Evolutionary conservation across 2,888 invertebrate species (phyloP), one percentile per base, ranked within the genome.

Genomic region (Calephelis perditalis): DNA sequence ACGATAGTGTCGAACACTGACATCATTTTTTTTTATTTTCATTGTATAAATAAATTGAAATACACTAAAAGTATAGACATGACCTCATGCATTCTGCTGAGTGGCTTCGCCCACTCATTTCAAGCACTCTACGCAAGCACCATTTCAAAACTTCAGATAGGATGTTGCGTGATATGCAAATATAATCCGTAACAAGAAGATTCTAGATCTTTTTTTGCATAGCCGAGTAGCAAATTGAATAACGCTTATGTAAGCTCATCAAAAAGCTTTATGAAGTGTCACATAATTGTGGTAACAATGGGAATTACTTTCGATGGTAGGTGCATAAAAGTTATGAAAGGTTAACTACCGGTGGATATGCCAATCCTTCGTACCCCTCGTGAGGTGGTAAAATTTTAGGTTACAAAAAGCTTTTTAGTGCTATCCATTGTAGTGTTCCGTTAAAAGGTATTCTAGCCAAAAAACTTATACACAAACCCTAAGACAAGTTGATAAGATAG

Each of bases 211-310:
- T 35, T 7, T 11, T 35, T 52, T 5, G 35, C 7, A 3, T 26
- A 36, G 7, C 52, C 10, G 9, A 10, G 11, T 7, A 36, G 47
- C 55, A 58, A 12, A 59, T 66, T 62, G 60, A 65, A 64, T 68
- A 67, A 68, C 64, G 56, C 67, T 70, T 72, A 72, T 66, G 67
- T 71, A 73, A 72, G 66, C 60, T 63, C 63, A 72, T 69, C 64
- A 66, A 68, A 67, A 63, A 62, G 57, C 49, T 52, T 61, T 59
- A 65, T 61, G 55, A 64, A 62, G 56, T 68, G 68, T 66, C 67
- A 63, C 49, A 64, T 65, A 60, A 64, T 60, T 63, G 55, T 62
- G 62, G 62, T 63, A 65, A 65, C 64, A 64, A 63, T 64, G 52
- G 55, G 58, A 60, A 35, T 47, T 47, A 47, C 49, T 49, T 49